Percentiles rank a stretch among this genome's conserved stretches.
These are phyloP conservation scores for Vollenhovia emeryi DNA, from an alignment of 1,140 invertebrate genomes.

Conservation along the genomic window DNA sequence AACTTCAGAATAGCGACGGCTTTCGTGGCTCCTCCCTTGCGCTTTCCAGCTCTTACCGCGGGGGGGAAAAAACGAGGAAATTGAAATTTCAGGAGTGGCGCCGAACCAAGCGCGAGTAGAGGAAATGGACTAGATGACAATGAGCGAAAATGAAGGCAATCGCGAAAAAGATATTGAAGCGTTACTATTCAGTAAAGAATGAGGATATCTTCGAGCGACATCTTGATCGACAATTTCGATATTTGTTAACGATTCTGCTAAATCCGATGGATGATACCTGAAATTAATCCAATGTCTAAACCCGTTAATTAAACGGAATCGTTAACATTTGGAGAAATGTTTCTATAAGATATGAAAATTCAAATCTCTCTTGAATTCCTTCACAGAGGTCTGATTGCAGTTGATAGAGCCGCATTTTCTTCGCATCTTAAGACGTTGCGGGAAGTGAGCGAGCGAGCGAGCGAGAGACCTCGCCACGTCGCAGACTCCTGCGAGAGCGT, in stretches of 20 bases:
- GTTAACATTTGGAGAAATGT: background rate
- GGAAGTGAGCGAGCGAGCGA: no score
- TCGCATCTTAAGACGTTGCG: constrained; percentile 6
- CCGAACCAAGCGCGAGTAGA: constrained; percentile 10
- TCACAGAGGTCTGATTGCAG: constrained; percentile 6
- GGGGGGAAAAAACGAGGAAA: constrained; percentile 18
- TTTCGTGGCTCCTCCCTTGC: constrained; percentile 6
- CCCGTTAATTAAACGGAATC: background rate
- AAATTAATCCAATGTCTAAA: background rate
- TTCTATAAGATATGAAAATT: background rate
- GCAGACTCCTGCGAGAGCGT: constrained; percentile 34
- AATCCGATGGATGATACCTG: background rate
- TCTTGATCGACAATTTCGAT: background rate
- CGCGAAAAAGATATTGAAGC: constrained; percentile 13
- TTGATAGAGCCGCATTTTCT: constrained; percentile 34
- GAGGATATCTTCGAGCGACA: background rate
- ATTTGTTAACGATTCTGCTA: background rate
- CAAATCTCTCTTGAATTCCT: background rate
- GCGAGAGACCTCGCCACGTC: constrained; percentile 11
- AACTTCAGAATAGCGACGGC: constrained; percentile 55
- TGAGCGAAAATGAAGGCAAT: background rate
- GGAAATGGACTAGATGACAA: background rate
- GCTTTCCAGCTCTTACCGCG: background rate
- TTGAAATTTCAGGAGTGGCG: constrained; percentile 8
- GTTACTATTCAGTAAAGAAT: background rate